These are phyloP conservation scores for Heterochromis multidens DNA, from an alignment of 2,113 vertebrate species.

Conservation along the genomic window DNA sequence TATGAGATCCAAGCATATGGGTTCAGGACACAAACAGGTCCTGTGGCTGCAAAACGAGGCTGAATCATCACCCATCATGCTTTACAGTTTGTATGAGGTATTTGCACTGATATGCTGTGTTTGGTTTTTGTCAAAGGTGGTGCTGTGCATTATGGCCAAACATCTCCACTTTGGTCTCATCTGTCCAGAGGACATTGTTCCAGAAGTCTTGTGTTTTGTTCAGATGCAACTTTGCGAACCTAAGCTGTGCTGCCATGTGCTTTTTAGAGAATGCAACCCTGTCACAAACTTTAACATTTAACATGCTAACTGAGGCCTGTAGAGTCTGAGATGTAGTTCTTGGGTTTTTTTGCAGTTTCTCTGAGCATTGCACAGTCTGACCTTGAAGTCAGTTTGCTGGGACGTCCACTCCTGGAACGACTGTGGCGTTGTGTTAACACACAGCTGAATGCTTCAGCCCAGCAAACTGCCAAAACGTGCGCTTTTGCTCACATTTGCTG, in stretches of 20 bases:
- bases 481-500: background rate
- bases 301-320: background rate
- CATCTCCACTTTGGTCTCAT: background rate
- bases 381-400: no score
- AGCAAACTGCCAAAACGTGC: background rate
- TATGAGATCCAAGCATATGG: background rate
- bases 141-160: background rate
- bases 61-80: background rate
- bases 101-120: background rate
- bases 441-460: background rate
- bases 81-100: background rate
- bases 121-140: background rate
- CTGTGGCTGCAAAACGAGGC: background rate
- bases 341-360: no score
- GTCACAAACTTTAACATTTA: background rate
- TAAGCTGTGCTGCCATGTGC: background rate
- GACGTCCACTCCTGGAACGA: background rate
- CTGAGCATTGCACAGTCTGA: no score
- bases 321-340: background rate
- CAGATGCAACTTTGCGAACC: background rate
- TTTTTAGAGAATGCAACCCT: background rate
- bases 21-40: no score
- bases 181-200: background rate
- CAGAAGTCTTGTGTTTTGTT: background rate
- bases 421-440: accelerated